A percentile compares a stretch with the other conserved stretches of the same genome.
These are phyloP conservation scores for Drosophila kanekoi DNA, from an alignment of 2,888 invertebrate genomes.

Conservation along the genomic window DNA sequence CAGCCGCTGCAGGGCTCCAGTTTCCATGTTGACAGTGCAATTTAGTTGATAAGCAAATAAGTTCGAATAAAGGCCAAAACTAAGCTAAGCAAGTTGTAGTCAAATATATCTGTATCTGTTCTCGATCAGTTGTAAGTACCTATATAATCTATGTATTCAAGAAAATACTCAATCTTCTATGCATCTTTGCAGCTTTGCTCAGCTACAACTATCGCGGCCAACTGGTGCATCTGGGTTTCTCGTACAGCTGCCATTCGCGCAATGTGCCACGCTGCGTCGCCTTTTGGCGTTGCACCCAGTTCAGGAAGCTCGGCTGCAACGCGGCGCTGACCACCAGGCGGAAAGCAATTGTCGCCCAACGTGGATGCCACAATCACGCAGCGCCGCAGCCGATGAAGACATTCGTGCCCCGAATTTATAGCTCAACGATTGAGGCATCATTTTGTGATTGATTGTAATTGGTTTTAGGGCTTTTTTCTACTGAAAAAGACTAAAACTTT, in stretches of 20 bases:
- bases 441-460: slow-evolving; percentile 9
- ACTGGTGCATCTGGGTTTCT: slow-evolving; percentile 78
- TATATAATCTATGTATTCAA: background rate
- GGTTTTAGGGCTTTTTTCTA: fast-evolving
- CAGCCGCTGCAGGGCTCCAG: no score
- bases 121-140: slow-evolving; percentile 10
- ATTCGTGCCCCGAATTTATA: slow-evolving; percentile 51
- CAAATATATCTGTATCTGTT: background rate
- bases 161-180: background rate
- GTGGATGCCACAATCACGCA: slow-evolving; percentile 81
- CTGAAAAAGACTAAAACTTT: background rate
- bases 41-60: slow-evolving; percentile 51
- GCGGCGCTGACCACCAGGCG: slow-evolving; percentile 79
- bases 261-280: slow-evolving; percentile 72
- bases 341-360: slow-evolving; percentile 68
- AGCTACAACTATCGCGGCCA: slow-evolving; percentile 83
- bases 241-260: slow-evolving; percentile 72
- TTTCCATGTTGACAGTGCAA: slow-evolving; percentile 56
- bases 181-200: slow-evolving; percentile 42
- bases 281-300: slow-evolving; percentile 82
- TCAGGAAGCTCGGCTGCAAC: slow-evolving; percentile 77
- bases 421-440: background rate
- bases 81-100: slow-evolving; percentile 13
- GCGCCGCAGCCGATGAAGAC: slow-evolving; percentile 63
- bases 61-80: slow-evolving; percentile 45